Evolutionary conservation across 2,888 invertebrate species (phyloP), one percentile per base, ranked within the genome.

Genomic region (Rhagonycha fulva): DNA sequence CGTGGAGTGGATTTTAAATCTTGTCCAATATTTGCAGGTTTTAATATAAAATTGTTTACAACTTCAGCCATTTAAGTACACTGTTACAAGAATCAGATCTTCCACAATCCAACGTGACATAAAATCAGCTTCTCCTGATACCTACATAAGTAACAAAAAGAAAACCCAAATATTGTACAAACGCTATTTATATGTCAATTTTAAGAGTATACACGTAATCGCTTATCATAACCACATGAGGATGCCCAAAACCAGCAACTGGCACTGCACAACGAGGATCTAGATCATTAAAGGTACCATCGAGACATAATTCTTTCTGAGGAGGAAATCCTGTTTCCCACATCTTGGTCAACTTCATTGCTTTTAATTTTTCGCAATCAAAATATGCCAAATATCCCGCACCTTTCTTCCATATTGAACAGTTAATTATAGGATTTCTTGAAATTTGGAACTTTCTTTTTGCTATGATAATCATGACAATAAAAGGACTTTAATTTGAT

Each of bases 211-310:
- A 81, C 30, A 76, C 70, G 62, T 74, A 76, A 70, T 80, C 80
- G 68, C 77, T 75, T 14, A 79, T 62, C 81, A 81, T 81, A 32
- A 78, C 24, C 9, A 79, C 77, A 67, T 79, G 79, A 10, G 76
- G 75, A 71, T 80, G 77, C 2, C 69, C 71, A 69, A 75, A 80
- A 14, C 80, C 81, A 23, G 79, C 72, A n/a, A 78, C 78, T 23
- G 76, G 62, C 0, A 76, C 77, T n/a, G 67, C 75, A 71, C 79
- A 80, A 61, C 75, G 47, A 5, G 77, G 70, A 72, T 81, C 76
- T 24, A 70, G 74, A 9, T 70, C 68, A 28, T 47, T 10, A 28
- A 78, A 74, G 11, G 73, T 71, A 23, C 78, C 79, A 11, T 76
- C 71, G 1, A 3, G 24, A 62, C 71, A 70, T n/a, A 9, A 75